Base-by-base conservation (phyloP, 1,140 invertebrate genomes). In the Saccostrea echinata region DNA sequence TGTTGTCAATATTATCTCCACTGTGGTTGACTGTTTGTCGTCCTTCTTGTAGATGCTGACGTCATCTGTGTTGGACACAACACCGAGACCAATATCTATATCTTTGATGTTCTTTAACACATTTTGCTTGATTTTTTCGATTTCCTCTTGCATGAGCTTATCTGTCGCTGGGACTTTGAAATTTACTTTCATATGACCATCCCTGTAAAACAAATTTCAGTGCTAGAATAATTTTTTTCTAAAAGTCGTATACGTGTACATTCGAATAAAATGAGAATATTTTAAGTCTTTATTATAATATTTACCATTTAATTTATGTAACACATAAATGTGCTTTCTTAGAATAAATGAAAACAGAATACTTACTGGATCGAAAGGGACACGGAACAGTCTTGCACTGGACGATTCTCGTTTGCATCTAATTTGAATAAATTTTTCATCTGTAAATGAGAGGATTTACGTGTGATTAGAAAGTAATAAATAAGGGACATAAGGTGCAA, bases 81-180 rank as follows among this genome's bases (percentile, higher is more conserved):
- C 43, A 52, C 52, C 81, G 35, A 52, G 35, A 52, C 35, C 35
- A 51, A 83, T 24, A 24, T 53, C 81, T 24, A 53, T 8, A 35
- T 83, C 52, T 21, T 83, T 83, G 12, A 53, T 53, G 21, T 83
- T 83, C 21, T n/a, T 83, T 52, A 83, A 83, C 11, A 83, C 43
- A 24, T 53, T 83, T 51, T 52, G 33, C 30, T 83, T 83, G 21
- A 83, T 83, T 18, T 53, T 83, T 18, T 83, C 81, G 8, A 83
- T 83, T 11, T 83, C 81, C 43, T 83, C 81, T 16, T 83, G 9
- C 35, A 83, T 53, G 6, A 83, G 21, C 24, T 83, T 83, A 18
- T 83, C 81, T 27, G 81, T 51, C 18, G 81, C 52, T 30, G 81
- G 81, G 21, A 83, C 43, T 83, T 83, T 83, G 81, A 83, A 83